phyloP scores from a whole-genome alignment of 2,797 vertebrate genomes.

The Anguilla megastoma region DNA sequence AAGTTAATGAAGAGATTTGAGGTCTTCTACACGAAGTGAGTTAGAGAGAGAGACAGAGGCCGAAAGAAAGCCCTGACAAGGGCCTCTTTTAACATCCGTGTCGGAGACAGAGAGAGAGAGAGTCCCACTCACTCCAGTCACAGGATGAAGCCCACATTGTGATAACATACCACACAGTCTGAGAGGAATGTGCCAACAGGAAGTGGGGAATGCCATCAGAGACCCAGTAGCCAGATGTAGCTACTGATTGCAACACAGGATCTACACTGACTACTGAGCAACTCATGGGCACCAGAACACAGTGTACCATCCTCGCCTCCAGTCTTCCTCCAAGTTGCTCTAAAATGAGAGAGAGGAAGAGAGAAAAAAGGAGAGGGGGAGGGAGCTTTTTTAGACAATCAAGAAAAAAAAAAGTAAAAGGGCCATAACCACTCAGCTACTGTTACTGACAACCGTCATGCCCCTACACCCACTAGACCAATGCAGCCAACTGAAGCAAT shows the following conservation, averaged over 20 bases:
- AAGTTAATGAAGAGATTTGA: slow-evolving; percentile 8
- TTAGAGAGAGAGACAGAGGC: background rate
- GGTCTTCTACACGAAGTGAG: background rate
- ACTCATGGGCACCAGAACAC: slow-evolving; percentile 69
- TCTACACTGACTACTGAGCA: slow-evolving; percentile 99
- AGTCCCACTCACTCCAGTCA: slow-evolving; percentile 68
- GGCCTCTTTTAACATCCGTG: slow-evolving; percentile 53
- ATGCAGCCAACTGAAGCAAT: background rate
- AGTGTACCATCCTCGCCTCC: background rate
- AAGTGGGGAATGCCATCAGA: slow-evolving; percentile 80
- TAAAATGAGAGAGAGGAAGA: slow-evolving; percentile 12
- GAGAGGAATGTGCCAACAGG: slow-evolving; percentile 51
- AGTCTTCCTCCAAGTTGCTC: slow-evolving; percentile 39
- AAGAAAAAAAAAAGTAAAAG: slow-evolving; percentile 5
- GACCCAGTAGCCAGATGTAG: slow-evolving; percentile 99
- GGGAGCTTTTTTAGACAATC: background rate
- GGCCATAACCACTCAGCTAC: slow-evolving; percentile 10
- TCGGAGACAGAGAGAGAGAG: slow-evolving; percentile 65
- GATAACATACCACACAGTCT: slow-evolving; percentile 59
- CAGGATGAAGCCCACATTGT: slow-evolving; percentile 63
- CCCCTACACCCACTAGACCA: background rate
- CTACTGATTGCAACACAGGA: slow-evolving; percentile 97
- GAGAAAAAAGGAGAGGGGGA: background rate
- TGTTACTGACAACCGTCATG: background rate
- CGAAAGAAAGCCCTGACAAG: slow-evolving; percentile 19